These are phyloP conservation scores for Recurvirostra avosetta DNA, from an alignment of 2,113 vertebrate genomes.

Conservation along the genomic window DNA sequence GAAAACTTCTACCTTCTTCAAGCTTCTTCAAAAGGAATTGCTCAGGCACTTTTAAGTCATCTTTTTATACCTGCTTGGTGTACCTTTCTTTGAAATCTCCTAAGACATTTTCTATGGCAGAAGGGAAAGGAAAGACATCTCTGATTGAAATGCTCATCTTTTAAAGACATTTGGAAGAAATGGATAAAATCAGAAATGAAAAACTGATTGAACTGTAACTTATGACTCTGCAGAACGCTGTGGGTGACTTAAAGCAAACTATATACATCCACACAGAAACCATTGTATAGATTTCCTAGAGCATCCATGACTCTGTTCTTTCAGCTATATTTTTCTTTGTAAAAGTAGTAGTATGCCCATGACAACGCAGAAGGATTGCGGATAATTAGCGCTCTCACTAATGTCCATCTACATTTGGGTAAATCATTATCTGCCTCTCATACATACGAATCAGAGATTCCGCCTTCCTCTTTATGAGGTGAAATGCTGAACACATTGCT, in stretches of 20 bases:
- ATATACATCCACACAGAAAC: background rate
- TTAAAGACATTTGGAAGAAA: background rate
- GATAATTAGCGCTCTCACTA: background rate
- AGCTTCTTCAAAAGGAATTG: background rate
- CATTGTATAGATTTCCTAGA: background rate
- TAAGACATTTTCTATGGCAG: background rate
- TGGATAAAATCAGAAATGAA: background rate
- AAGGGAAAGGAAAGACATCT: background rate
- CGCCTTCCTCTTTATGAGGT: background rate
- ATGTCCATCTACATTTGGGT: background rate
- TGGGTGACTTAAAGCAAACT: background rate
- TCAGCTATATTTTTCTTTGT: background rate
- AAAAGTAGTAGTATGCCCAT: background rate
- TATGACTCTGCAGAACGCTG: background rate
- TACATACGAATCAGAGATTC: background rate
- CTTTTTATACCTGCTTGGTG: background rate
- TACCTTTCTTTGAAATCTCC: background rate
- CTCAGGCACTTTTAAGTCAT: background rate
- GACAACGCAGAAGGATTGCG: background rate
- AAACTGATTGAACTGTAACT: background rate
- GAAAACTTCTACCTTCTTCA: background rate
- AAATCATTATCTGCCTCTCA: background rate
- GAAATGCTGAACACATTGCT: background rate
- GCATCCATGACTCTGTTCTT: background rate
- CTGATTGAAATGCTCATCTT: background rate